Conservation (phyloP, 2,888 invertebrate species). For the Oscheius sp. region DNA sequence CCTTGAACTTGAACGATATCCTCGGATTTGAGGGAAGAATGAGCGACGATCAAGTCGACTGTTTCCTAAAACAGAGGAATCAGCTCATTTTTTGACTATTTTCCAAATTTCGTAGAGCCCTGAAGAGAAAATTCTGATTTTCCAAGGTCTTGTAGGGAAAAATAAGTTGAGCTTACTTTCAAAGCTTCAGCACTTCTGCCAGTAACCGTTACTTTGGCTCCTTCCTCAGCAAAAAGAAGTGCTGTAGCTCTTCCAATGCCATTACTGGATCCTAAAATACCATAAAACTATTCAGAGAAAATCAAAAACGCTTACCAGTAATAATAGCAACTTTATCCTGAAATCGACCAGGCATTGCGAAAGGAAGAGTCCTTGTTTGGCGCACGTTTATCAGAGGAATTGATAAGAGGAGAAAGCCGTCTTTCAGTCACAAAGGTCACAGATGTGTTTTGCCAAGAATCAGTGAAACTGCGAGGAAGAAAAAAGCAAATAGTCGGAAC, state of each 20-base stretch:
- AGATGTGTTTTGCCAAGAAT: too few species aligned
- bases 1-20: constrained; percentile 33
- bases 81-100: not conserved
- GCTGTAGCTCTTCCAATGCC: constrained; percentile 49
- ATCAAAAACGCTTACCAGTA: constrained; percentile 9
- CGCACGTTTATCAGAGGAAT: too few species aligned
- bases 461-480: too few species aligned
- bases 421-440: too few species aligned
- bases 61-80: constrained; percentile 2
- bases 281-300: too few species aligned
- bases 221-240: constrained; percentile 44
- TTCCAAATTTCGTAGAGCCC: not conserved
- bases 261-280: constrained; percentile 47
- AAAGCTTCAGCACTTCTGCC: constrained; percentile 43
- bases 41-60: constrained; percentile 32
- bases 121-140: too few species aligned
- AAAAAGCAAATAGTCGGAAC: too few species aligned
- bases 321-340: constrained; percentile 32
- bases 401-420: too few species aligned
- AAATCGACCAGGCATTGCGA: constrained; percentile 25
- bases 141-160: too few species aligned
- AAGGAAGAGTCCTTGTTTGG: too few species aligned
- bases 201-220: constrained; percentile 49
- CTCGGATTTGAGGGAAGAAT: constrained; percentile 7
- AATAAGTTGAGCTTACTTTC: constrained; percentile 1